Percentiles rank a stretch among this genome's conserved stretches.
Conservation (phyloP, 2,888 invertebrate species). For the Platycheirus rosarum region DNA sequence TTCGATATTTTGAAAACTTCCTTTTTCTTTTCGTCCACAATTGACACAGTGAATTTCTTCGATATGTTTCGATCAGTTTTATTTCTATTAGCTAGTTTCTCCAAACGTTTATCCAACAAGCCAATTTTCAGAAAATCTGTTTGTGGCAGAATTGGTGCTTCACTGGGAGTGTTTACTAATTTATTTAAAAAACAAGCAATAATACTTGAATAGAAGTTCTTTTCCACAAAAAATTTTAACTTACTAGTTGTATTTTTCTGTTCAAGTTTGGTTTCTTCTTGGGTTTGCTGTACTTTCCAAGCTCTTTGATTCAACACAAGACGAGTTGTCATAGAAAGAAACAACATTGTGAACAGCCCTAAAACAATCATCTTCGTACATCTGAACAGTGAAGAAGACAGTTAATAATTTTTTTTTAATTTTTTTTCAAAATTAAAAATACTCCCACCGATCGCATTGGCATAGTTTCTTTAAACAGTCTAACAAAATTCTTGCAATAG, state of each 20-base stretch:
- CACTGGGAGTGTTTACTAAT: not conserved
- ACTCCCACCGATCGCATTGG: slow-evolving; percentile 22
- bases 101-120: slow-evolving; percentile 23
- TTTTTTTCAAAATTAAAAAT: not conserved
- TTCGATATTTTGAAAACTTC: slow-evolving; percentile 76
- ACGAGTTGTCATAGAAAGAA: slow-evolving; percentile 34
- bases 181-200: no score
- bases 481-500: slow-evolving; percentile 24
- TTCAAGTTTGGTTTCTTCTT: not conserved
- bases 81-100: not conserved
- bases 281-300: not conserved
- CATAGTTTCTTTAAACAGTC: slow-evolving; percentile 23
- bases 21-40: slow-evolving; percentile 56
- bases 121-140: slow-evolving; percentile 26
- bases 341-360: slow-evolving; percentile 14
- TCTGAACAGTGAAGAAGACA: no score
- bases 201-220: no score
- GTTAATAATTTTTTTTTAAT: not conserved
- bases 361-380: slow-evolving; percentile 1
- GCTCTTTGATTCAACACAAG: slow-evolving; percentile 9
- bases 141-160: not conserved
- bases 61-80: not conserved
- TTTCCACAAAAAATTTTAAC: no score
- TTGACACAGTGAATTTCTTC: slow-evolving; percentile 62
- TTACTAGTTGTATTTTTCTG: not conserved